Evolutionary conservation across 2,888 invertebrate species (phyloP), one percentile per base, ranked within the genome.

Genomic region (Panzeria rudis): DNA sequence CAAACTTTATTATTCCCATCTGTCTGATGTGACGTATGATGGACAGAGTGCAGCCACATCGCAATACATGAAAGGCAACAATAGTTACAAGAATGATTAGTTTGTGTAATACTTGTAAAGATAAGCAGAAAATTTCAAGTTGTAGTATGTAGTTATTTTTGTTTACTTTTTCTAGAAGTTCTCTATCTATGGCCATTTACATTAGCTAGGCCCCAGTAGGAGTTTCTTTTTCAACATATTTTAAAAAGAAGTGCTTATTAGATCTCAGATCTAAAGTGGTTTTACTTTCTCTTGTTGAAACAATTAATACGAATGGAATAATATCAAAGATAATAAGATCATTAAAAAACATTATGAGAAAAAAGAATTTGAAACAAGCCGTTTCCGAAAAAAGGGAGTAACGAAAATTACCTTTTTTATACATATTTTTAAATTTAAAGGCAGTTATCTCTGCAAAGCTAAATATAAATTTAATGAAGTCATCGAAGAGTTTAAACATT

Each of bases 201-300:
- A 29, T 29, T 5, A 29, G 5, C 29, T 4, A 13, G 13, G 38
- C 11, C 38, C 11, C 38, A 38, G 3, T 38, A 11, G 38, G 13
- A 11, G 44, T 44, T n/a, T 4, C 44, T 6, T 11, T 17, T 3
- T n/a, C 11, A 23, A 23, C 8, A 7, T 52, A 4, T 13, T 52
- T 52, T 9, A 50, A 20, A 47, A 47, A 47, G 5, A 29, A 8
- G 13, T 47, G 20, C 8, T 50, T 50, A 20, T 50, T 20, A 20
- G 11, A 15, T 15, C 20, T 9, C 8, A 52, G 4, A 25, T 52
- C 23, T 15, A 54, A 23, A 20, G n/a, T 54, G 0, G 7, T 25
- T 54, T 25, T 13, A 54, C 52, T 54, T 54, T 54, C 52, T 25
- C 52, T 54, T 54, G 13, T 5, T 25, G 9, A 23, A 54, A 54